Conservation (phyloP, 2,113 vertebrate genomes). For the Poeciliopsis prolifica region DNA sequence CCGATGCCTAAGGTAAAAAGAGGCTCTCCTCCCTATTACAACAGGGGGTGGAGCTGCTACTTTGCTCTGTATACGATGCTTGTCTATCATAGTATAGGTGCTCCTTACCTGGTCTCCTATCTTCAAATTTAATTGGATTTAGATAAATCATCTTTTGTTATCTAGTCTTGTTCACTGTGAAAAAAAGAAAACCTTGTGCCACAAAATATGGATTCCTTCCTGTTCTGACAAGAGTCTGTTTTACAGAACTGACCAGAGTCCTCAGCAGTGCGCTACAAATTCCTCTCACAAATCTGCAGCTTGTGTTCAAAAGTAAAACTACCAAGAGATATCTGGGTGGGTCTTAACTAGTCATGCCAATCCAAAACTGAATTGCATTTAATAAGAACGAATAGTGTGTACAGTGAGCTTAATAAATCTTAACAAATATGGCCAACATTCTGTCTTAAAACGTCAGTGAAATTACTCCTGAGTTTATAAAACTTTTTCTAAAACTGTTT, state of each 20-base stretch:
- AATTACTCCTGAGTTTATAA: neutral
- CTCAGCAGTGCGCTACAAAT: constrained; percentile 46
- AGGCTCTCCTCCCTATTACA: constrained; percentile 65
- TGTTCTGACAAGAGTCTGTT: constrained; percentile 58
- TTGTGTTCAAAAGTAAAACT: neutral
- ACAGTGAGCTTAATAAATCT: constrained; percentile 5
- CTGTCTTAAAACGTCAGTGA: neutral
- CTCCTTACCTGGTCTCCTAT: constrained; percentile 47
- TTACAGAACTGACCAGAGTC: constrained; percentile 71
- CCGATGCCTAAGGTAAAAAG: constrained; percentile 82
- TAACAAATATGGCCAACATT: constrained; percentile 51
- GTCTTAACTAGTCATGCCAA: constrained; percentile 8
- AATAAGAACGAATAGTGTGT: neutral
- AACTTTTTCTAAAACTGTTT: no score
- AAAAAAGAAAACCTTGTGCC: constrained; percentile 19
- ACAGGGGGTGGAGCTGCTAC: constrained; percentile 62
- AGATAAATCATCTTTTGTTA: constrained; percentile 47
- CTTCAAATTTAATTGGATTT: constrained; percentile 42
- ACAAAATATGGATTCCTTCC: constrained; percentile 18
- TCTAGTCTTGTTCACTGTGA: constrained; percentile 51
- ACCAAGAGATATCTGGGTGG: neutral
- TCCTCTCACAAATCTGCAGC: neutral
- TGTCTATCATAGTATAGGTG: constrained; percentile 66
- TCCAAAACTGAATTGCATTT: neutral
- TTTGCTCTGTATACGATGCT: constrained; percentile 74